Percentiles rank a stretch among this genome's conserved stretches.
These are phyloP conservation scores for Cladopsammia gracilis DNA, from an alignment of 64 coral and sea anemone species.

Conservation along the genomic window DNA sequence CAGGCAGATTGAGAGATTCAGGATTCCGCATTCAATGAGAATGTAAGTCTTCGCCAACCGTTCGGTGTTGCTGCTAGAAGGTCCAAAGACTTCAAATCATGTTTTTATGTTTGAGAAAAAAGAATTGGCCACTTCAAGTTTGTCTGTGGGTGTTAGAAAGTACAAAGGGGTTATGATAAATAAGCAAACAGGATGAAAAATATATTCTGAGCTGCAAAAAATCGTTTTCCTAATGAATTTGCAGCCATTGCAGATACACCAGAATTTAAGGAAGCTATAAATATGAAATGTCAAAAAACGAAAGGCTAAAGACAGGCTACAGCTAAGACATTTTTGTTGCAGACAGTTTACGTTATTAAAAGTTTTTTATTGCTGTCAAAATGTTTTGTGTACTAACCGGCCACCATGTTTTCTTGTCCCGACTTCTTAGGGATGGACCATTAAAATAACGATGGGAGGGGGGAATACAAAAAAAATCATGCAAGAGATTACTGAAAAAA, in stretches of 20 bases:
- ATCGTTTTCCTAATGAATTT: background rate
- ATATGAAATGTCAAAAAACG: conserved; percentile 2
- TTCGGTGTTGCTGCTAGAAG: background rate
- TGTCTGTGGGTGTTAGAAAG: conserved; percentile 10
- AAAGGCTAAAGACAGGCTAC: no score
- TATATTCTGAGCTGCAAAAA: background rate
- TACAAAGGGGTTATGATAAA: background rate
- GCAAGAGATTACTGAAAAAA: no score
- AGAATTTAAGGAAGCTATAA: conserved; percentile 17
- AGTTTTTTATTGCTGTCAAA: no score
- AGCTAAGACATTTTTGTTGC: no score
- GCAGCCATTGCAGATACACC: background rate
- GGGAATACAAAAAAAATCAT: no score
- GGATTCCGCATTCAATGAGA: background rate
- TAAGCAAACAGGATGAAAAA: conserved; percentile 4
- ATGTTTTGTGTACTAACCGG: no score
- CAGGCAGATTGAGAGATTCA: no score
- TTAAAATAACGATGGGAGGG: no score
- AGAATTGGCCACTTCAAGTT: conserved; percentile 18
- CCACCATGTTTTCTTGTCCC: no score
- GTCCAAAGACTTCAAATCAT: conserved; percentile 8
- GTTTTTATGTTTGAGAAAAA: conserved; percentile 3
- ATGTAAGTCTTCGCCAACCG: background rate
- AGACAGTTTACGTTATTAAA: no score
- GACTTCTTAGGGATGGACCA: no score